Base-by-base conservation (phyloP, 64 coral and sea anemone genomes). In the Anthopleura sola region DNA sequence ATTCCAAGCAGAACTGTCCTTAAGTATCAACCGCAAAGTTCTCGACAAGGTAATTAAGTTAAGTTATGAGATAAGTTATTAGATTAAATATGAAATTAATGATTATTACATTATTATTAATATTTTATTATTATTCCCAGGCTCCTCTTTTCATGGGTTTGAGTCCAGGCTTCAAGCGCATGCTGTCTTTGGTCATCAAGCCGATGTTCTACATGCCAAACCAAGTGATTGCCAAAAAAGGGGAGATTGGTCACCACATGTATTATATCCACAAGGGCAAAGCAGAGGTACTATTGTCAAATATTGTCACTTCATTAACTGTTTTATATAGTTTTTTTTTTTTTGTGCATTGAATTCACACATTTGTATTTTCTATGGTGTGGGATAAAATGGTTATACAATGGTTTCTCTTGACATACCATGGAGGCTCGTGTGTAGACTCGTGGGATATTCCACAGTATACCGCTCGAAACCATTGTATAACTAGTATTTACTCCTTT, bases 171-270 rank as follows among this genome's bases (percentile, higher is more conserved):
- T 96, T 92, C 81, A 92, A 89, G 83, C 87, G 94, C 40, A 96
- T 96, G 94, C 36, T 96, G 21, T 92, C 94, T 68, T 40, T 92
- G 20, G 86, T 92, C 24, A 96, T 96, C 46, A 79, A 88, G 6
- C 94, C 90, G 14, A 86, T 96, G 40, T 96, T 96, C 69, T 96
- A 84, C 50, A 82, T 96, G 68, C 94, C 94, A 60, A 89, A 88
- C 36, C 94, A 96, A 60, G 78, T 92, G 33, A 96, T 96, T 26
- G 87, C 87, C 4, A 86, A 37, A 51, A 96, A 87, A 50, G 94
- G 94, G 53, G 94, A 92, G 31, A 90, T 96, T 80, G 94, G 90
- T 0, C 90, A 92, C 80, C 90, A 92, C 54, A 96, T 96, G 94
- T 96, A 89, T 68, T 96, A 92, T 56, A 87, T 96, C 23, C 94